Evolutionary conservation across 2,888 invertebrate genomes (phyloP).

Genomic region (Caenorhabditis sp.): DNA sequence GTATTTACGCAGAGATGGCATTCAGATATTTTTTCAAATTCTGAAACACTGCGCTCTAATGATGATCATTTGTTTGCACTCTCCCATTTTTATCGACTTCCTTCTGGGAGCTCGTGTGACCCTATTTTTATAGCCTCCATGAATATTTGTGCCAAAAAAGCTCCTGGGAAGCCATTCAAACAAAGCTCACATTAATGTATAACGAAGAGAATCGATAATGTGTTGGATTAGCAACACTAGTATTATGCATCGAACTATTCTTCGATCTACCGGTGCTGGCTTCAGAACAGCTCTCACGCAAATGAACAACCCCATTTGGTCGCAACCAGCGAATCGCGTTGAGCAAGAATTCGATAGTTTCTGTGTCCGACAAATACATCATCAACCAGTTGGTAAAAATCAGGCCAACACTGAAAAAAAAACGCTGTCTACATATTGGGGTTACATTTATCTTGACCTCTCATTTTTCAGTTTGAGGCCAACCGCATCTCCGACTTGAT

Average conservation of each 20-base stretch:
- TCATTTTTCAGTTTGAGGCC: slow-evolving; percentile 72
- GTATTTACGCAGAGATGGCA: too few species aligned
- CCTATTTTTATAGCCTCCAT: too few species aligned
- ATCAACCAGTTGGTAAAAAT: slow-evolving; percentile 76
- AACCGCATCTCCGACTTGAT: slow-evolving; percentile 74
- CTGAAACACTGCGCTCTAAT: too few species aligned
- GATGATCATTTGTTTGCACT: too few species aligned
- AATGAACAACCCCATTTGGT: slow-evolving; percentile 74
- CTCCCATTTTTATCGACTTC: too few species aligned
- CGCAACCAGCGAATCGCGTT: slow-evolving; percentile 74
- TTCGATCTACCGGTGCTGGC: slow-evolving; percentile 73
- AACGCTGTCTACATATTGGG: too few species aligned
- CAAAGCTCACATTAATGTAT: slow-evolving; percentile 59
- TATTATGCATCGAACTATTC: slow-evolving; percentile 55
- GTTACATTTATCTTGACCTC: slow-evolving; percentile 63
- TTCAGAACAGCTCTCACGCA: slow-evolving; percentile 75
- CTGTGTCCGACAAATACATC: slow-evolving; percentile 75
- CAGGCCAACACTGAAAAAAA: slow-evolving; percentile 73
- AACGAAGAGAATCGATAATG: slow-evolving; percentile 68
- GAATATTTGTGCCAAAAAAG: too few species aligned
- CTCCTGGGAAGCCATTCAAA: too few species aligned
- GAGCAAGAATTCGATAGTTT: slow-evolving; percentile 72
- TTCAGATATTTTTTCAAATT: too few species aligned
- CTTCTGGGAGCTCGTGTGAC: too few species aligned
- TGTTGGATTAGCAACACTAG: slow-evolving; percentile 65